Conservation (phyloP, 1,140 invertebrate species). For the Bombus breviceps region DNA sequence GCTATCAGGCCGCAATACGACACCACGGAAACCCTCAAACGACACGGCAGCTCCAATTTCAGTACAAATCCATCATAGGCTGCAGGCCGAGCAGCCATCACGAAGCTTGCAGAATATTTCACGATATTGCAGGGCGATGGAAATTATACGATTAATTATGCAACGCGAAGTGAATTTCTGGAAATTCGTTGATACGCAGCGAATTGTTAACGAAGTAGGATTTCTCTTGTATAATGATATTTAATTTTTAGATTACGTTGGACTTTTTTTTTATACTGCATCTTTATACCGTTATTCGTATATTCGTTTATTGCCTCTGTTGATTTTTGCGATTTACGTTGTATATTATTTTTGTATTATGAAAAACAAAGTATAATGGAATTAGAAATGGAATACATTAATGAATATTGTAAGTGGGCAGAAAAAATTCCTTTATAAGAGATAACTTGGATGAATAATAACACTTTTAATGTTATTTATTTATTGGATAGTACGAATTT, state of each 20-base stretch:
- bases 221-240: neutral
- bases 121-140: neutral
- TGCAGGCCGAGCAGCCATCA: neutral
- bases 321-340: too few species aligned
- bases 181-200: neutral
- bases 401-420: neutral
- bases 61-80: constrained; percentile 49
- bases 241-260: neutral
- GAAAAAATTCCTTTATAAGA: neutral
- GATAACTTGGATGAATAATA: neutral
- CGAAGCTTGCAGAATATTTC: constrained; percentile 32
- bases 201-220: too few species aligned
- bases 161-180: neutral
- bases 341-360: too few species aligned
- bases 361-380: neutral
- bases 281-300: too few species aligned
- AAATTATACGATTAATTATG: constrained; percentile 23
- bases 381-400: neutral
- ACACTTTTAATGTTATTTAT: neutral
- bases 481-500: neutral
- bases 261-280: too few species aligned
- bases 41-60: constrained; percentile 55
- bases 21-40: constrained; percentile 56
- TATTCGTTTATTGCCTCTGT: too few species aligned
- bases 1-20: constrained; percentile 50